Base-by-base conservation (phyloP, 2,113 vertebrate genomes). In the Arizona elegans region DNA sequence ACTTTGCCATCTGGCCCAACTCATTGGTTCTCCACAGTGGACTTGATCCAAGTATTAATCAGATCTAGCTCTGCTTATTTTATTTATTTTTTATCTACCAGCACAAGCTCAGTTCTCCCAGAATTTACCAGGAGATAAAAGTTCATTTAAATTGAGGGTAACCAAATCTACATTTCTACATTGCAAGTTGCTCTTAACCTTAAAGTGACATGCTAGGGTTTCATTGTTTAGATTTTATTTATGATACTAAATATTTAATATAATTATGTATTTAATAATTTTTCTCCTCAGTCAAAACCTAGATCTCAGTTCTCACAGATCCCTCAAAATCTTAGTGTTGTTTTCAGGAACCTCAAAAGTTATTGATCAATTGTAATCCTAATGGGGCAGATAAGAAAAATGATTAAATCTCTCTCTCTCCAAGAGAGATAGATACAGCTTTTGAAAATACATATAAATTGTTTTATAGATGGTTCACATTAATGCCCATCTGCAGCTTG, bases 401-500 rank as follows among this genome's bases (percentile, higher is more conserved):
- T 21, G 70, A 81, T 21, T 81, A 43, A 21, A 43, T 70, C 65
- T 70, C 5, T n/a, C 12, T n/a, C 62, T 70, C 5, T 70, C 29
- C 65, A 26, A 81, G 70, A 86, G 93, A 97, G 94, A 93, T 95
- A 93, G 89, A 93, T 94, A 95, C 33, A 92, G 95, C 94, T 96
- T 96, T 94, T 95, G 93, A 87, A 33, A 90, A 95, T 89, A 92
- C 95, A 93, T 93, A 94, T 58, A 93, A 93, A 93, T 95, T 97
- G 96, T 95, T 95, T 94, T 94, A 88, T 86, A 95, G 96, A 93
- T 95, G 89, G 95, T 96, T 62, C 96, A 94, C 94, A 95, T 96
- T 96, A 96, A 92, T 95, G 95, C 94, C 94, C 52, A 24, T 86
- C 94, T 95, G 94, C 95, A 94, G 96, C 93, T 95, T 92, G 94